Evolutionary conservation across 2,113 vertebrate species (phyloP), one percentile per base, ranked within the genome.

Genomic region (Hylia prasina): DNA sequence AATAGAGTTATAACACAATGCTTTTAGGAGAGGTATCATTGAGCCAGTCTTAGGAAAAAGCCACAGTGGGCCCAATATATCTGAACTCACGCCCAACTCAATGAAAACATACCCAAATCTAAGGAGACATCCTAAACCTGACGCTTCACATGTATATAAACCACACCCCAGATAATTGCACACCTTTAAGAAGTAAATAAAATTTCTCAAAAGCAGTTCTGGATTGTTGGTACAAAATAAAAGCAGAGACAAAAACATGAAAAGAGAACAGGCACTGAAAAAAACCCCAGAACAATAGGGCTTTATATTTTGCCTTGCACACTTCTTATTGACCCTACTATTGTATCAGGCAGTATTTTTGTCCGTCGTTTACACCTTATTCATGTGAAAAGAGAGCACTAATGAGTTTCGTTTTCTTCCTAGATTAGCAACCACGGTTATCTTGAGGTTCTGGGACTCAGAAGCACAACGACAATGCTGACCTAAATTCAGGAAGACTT

Each of bases 401-500:
- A 79, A 69, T 25, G 30, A 94, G 71, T 82, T 91, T 58, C 10
- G 2, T 47, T 89, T 89, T 93, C 75, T 91, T 33, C 42, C 31
- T 65, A 50, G 54, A 77, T 91, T 88, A 86, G 63, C 20, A 90
- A 1, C 16, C 17, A 20, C 13, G 19, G 54, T 57, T 76, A 80
- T 40, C 27, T 58, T 51, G 66, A 85, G 53, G 33, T 70, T 77
- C 47, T 53, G 78, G 21, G 42, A 92, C 48, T 75, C 70, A 50
- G 8, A 58, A 20, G 68, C 56, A 48, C 58, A 89, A 60, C 35
- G 84, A 53, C 73, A 88, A 69, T 37, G 50, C 71, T 90, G 91
- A 96, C 94, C 84, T 96, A 91, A 93, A 89, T 93, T 93, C 87
- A 89, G 66, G 35, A 82, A 89, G 66, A 40, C 68, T 76, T 69